A percentile compares a stretch with the other conserved stretches of the same genome.
phyloP scores from a whole-genome alignment of 2,797 vertebrate genomes.

The Cephalopachus bancanus region DNA sequence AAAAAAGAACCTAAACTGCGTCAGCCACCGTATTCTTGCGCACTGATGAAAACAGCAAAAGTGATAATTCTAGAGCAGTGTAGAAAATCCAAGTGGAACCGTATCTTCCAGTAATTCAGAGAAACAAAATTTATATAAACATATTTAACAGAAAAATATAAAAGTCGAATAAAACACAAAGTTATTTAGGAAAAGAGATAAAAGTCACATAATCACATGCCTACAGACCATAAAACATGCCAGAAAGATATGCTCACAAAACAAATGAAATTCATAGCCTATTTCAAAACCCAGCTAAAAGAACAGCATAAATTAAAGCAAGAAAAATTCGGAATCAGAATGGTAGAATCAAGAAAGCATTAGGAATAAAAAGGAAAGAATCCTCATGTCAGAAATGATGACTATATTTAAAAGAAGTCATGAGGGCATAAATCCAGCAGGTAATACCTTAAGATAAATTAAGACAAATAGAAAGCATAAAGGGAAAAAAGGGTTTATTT shows the following conservation, averaged over 20 bases:
- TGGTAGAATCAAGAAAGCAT: not conserved
- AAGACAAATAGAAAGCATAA: constrained; percentile 11
- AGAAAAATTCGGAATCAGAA: constrained; percentile 43
- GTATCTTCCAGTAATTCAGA: not conserved
- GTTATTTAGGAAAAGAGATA: constrained; percentile 26
- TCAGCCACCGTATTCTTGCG: not conserved
- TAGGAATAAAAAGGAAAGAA: not conserved
- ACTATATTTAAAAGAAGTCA: not conserved
- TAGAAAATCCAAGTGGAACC: not conserved
- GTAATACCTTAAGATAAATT: constrained; percentile 9
- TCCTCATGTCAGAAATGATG: not conserved
- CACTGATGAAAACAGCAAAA: not conserved
- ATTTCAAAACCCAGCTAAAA: not conserved
- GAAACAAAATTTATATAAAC: not conserved
- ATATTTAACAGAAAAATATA: not conserved
- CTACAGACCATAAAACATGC: not conserved
- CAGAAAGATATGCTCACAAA: not conserved
- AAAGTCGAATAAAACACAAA: not conserved
- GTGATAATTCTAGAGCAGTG: not conserved
- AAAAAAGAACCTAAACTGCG: not conserved
- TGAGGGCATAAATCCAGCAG: not conserved
- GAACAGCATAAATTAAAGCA: not conserved
- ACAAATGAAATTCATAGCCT: not conserved
- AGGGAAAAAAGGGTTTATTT: not conserved
- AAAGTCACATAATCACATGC: not conserved